A percentile compares a stretch with the other conserved stretches of the same genome.
phyloP scores from a whole-genome alignment of 2,888 invertebrate genomes.

The Caprella mutica region DNA sequence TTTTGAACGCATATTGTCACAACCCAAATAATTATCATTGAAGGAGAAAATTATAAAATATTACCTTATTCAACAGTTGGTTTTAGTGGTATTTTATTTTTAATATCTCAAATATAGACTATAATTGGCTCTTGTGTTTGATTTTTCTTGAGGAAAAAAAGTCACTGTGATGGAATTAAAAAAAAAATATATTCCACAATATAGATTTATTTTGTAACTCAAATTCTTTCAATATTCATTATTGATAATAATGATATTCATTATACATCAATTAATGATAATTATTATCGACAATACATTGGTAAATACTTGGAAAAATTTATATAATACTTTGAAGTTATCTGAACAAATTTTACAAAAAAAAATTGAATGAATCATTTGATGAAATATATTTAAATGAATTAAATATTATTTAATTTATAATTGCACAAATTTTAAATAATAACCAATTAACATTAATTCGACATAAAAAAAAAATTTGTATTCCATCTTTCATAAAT shows the following conservation, averaged over 20 bases:
- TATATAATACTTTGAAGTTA: slow-evolving; percentile 4
- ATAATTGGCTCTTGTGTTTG: background rate
- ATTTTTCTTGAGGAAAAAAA: background rate
- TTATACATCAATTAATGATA: background rate
- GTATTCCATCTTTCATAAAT: too few species aligned
- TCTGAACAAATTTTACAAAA: background rate
- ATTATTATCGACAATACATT: slow-evolving; percentile 6
- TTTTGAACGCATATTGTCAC: too few species aligned
- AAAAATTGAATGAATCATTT: too few species aligned
- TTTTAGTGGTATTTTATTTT: background rate
- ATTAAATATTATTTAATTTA: too few species aligned
- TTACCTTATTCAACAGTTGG: background rate
- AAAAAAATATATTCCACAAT: slow-evolving; percentile 8
- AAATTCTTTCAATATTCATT: background rate
- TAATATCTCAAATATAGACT: background rate
- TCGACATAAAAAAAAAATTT: too few species aligned
- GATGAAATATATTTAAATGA: too few species aligned
- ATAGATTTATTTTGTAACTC: background rate
- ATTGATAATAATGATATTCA: background rate
- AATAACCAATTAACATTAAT: too few species aligned
- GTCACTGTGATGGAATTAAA: background rate
- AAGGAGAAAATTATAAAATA: background rate
- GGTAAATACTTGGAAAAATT: background rate
- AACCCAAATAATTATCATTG: too few species aligned
- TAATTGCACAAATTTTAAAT: too few species aligned